Conservation (phyloP, 1,140 invertebrate species). For the Panagrolaimus sp. region DNA sequence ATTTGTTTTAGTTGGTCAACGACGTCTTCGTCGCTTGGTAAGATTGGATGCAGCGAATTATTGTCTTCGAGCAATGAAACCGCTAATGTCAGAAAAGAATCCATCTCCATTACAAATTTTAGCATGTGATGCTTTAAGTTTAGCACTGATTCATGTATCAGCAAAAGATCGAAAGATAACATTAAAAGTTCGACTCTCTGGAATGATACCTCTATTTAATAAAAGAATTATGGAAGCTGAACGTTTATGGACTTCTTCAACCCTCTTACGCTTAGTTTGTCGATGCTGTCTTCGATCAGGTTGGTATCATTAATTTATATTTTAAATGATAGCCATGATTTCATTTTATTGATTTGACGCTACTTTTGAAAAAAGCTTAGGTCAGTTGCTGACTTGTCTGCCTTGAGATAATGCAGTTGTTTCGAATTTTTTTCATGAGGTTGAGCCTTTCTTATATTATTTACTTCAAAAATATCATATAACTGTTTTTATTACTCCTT, state of each 20-base stretch:
- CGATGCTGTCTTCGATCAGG: conserved; percentile 31
- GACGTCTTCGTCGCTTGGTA: conserved; percentile 27
- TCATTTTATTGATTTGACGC: not conserved
- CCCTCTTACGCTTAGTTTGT: conserved; percentile 24
- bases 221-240: conserved; percentile 31
- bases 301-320: conserved; percentile 10
- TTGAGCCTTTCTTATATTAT: too few relatives aligned
- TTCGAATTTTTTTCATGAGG: too few relatives aligned
- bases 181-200: conserved; percentile 39
- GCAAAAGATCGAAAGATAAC: conserved; percentile 36
- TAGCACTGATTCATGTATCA: conserved; percentile 2
- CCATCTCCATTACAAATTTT: conserved; percentile 31
- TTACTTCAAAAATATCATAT: too few relatives aligned
- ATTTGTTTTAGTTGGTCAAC: conserved; percentile 18
- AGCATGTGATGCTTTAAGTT: conserved; percentile 22
- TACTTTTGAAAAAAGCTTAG: not conserved
- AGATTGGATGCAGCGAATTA: conserved; percentile 27
- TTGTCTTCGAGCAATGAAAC: conserved; percentile 21
- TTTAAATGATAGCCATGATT: not conserved
- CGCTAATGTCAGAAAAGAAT: conserved; percentile 17
- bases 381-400: not conserved
- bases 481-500: too few relatives aligned
- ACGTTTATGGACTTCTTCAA: conserved; percentile 19
- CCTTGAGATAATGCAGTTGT: not conserved
- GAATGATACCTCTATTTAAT: conserved; percentile 30